phyloP scores from a whole-genome alignment of 1,140 invertebrate species.

The Bacillus rossius region DNA sequence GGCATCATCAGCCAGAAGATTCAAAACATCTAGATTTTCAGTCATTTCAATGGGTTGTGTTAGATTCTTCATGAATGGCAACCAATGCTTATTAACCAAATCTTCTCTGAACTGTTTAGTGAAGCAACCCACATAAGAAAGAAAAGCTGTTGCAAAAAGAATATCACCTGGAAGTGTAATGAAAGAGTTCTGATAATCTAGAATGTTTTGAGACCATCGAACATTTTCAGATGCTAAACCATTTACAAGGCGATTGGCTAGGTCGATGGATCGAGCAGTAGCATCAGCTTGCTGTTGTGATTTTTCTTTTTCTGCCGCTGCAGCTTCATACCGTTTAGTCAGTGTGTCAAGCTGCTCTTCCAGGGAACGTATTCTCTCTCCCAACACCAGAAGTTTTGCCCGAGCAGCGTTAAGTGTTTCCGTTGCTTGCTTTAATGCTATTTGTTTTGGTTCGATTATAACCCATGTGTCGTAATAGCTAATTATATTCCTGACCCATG shows the following conservation, averaged over 20 bases:
- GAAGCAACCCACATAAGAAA: constrained; percentile 94
- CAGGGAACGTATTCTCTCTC: constrained; percentile 51
- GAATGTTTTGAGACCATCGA: constrained; percentile 70
- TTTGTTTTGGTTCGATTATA: constrained; percentile 86
- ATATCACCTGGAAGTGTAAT: constrained; percentile 86
- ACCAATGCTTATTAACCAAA: constrained; percentile 74
- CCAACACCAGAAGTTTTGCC: constrained; percentile 65
- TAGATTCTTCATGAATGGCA: constrained; percentile 59
- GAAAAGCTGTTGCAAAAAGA: constrained; percentile 85
- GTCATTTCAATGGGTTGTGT: constrained; percentile 73
- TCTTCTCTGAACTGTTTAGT: constrained; percentile 77
- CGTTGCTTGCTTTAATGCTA: constrained; percentile 77
- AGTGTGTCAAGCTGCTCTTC: constrained; percentile 71
- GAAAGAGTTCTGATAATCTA: constrained; percentile 50
- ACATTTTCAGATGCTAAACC: constrained; percentile 91
- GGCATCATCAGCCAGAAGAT: constrained; percentile 85
- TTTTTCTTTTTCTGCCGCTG: constrained; percentile 77
- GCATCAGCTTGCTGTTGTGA: constrained; percentile 84
- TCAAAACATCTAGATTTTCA: constrained; percentile 69
- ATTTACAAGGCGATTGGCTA: constrained; percentile 88
- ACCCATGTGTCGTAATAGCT: constrained; percentile 89
- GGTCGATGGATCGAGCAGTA: constrained; percentile 76
- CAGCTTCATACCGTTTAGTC: constrained; percentile 75
- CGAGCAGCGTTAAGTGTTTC: constrained; percentile 73
- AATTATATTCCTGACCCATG: constrained; percentile 92